Percentiles rank a stretch among this genome's conserved stretches.
Evolutionary conservation across 2,888 invertebrate species (phyloP).

Genomic region (Lasioglossum pauxillum): DNA sequence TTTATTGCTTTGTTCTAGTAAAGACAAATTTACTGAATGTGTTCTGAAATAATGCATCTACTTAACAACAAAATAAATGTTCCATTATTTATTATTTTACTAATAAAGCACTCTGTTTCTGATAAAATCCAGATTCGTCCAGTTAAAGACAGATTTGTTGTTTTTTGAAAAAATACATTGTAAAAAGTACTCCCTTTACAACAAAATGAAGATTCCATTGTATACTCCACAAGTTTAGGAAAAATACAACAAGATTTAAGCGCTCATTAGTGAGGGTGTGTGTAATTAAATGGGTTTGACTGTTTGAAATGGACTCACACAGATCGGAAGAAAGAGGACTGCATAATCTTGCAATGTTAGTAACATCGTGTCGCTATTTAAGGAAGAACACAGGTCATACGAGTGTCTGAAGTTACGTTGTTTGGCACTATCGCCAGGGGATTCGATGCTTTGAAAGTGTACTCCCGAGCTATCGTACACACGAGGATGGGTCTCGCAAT

Average conservation of each 20-base stretch:
- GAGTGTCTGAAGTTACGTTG: conserved; percentile 52
- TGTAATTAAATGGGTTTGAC: neutral
- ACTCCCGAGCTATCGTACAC: conserved; percentile 48
- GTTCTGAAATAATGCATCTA: neutral
- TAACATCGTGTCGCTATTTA: neutral
- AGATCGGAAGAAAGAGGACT: neutral
- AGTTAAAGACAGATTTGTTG: neutral
- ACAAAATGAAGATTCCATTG: neutral
- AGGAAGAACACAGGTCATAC: conserved; percentile 3
- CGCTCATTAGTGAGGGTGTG: neutral
- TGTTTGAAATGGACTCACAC: neutral
- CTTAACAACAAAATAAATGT: neutral
- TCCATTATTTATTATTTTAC: neutral
- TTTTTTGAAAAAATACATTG: neutral
- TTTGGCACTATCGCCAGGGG: conserved; percentile 49
- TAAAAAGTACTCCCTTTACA: neutral
- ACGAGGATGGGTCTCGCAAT: conserved; percentile 56
- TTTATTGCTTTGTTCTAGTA: neutral
- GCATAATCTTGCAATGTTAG: neutral
- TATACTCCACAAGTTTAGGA: neutral
- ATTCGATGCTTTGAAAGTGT: conserved; percentile 60
- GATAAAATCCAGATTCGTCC: neutral
- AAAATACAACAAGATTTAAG: neutral
- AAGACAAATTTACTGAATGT: neutral
- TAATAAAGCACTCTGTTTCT: neutral